These are phyloP conservation scores for Platycnemis pennipes DNA, from an alignment of 2,888 invertebrate species.

Conservation along the genomic window DNA sequence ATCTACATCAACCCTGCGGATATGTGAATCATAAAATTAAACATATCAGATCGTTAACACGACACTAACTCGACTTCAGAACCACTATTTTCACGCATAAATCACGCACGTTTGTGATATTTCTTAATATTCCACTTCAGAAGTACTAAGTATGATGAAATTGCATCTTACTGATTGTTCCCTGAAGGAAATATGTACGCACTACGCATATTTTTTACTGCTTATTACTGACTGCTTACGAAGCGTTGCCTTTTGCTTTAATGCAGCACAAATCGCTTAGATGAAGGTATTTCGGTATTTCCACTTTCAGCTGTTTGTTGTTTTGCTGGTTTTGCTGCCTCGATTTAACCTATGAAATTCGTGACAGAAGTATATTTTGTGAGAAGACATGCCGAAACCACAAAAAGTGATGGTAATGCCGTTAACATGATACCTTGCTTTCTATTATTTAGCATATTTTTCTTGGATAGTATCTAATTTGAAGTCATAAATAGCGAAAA, in stretches of 20 bases:
- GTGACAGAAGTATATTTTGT: neutral
- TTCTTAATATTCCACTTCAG: constrained; percentile 3
- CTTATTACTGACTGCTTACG: constrained; percentile 16
- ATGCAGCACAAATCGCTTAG: constrained; percentile 22
- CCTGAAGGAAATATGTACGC: constrained; percentile 44
- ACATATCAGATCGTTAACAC: neutral
- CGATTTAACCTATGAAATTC: neutral
- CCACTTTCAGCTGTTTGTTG: neutral
- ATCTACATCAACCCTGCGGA: constrained; percentile 30
- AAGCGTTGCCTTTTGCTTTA: neutral
- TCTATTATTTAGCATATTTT: neutral
- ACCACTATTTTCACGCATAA: neutral
- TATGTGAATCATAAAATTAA: constrained; percentile 43
- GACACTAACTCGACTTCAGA: neutral
- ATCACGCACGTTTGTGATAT: neutral
- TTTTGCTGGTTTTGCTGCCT: neutral
- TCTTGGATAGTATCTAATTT: neutral
- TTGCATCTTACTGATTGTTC: constrained; percentile 42
- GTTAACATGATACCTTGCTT: neutral
- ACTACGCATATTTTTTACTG: constrained; percentile 50
- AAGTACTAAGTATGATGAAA: constrained; percentile 41
- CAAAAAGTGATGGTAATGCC: neutral
- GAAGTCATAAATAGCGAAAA: neutral
- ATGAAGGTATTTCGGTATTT: neutral
- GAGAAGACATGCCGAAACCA: constrained; percentile 33